Conservation (phyloP, 2,888 invertebrate genomes). For the Drosophila demipolita region DNA sequence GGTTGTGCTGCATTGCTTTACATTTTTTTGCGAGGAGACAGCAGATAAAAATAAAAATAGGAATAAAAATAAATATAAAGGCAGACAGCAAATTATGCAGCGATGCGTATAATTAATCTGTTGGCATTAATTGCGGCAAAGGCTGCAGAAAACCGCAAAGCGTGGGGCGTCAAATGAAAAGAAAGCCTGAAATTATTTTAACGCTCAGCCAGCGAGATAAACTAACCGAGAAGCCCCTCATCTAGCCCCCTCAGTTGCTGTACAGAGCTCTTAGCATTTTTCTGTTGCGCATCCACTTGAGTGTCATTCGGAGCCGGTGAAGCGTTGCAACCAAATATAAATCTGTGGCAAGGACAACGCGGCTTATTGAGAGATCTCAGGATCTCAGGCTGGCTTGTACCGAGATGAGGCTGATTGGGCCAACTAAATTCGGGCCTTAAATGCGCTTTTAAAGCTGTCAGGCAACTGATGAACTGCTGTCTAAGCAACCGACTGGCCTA, state of each 20-base stretch:
- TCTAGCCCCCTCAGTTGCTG: background rate
- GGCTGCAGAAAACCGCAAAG: constrained; percentile 50
- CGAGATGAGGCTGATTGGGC: constrained; percentile 37
- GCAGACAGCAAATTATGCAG: constrained; percentile 65
- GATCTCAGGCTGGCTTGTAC: constrained; percentile 6
- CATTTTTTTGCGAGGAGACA: constrained; percentile 16
- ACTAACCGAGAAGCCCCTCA: constrained; percentile 42
- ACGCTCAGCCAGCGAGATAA: constrained; percentile 67
- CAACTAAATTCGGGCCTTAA: constrained; percentile 62
- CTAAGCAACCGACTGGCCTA: constrained; percentile 13
- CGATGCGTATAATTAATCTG: constrained; percentile 80
- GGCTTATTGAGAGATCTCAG: constrained; percentile 53
- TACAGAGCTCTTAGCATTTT: constrained; percentile 10
- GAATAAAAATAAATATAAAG: constrained; percentile 62
- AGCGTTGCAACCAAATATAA: constrained; percentile 68
- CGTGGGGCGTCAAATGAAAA: constrained; percentile 30
- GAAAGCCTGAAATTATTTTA: constrained; percentile 67
- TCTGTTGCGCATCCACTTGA: constrained; percentile 34
- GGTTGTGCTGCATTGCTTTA: constrained; percentile 11
- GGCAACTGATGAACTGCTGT: constrained; percentile 46
- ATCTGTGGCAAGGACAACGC: constrained; percentile 49
- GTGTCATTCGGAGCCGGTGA: constrained; percentile 68
- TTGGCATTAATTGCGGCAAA: constrained; percentile 78
- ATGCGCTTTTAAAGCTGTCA: constrained; percentile 57
- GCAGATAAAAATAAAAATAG: constrained; percentile 41